A percentile compares a stretch with the other conserved stretches of the same genome.
phyloP scores from a whole-genome alignment of 2,797 vertebrate genomes.

The Lacerta viridis region DNA sequence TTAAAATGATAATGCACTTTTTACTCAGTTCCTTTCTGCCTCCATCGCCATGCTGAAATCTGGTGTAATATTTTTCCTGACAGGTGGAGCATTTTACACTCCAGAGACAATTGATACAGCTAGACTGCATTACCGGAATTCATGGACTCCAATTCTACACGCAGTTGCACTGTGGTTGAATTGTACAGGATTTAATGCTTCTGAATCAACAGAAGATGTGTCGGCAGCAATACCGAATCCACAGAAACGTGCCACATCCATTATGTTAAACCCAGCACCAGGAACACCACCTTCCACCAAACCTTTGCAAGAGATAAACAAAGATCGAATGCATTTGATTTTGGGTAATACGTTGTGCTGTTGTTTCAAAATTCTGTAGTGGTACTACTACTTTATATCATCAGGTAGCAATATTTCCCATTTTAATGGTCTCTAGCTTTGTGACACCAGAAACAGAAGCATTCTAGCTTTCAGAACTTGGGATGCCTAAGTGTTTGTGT shows the following conservation, averaged over 20 bases:
- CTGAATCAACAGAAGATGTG: slow-evolving; percentile 82
- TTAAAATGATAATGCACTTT: neutral
- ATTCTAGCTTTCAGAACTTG: neutral
- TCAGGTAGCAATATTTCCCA: slow-evolving; percentile 7
- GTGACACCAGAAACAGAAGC: slow-evolving; percentile 10
- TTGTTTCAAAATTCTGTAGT: neutral
- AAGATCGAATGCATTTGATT: slow-evolving; percentile 96
- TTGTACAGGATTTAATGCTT: slow-evolving; percentile 89
- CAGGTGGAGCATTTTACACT: slow-evolving; percentile 98
- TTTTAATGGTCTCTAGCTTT: neutral
- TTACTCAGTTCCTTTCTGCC: neutral
- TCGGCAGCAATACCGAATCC: slow-evolving; percentile 70
- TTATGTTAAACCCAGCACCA: slow-evolving; percentile 80
- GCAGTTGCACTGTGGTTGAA: slow-evolving; percentile 95
- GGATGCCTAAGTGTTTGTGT: neutral
- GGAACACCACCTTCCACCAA: slow-evolving; percentile 80
- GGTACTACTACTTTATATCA: neutral
- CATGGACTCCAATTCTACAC: slow-evolving; percentile 96
- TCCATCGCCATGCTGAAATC: neutral
- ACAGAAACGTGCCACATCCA: slow-evolving; percentile 78
- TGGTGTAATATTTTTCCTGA: slow-evolving; percentile 58
- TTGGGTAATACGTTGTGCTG: slow-evolving; percentile 84
- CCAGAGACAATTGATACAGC: slow-evolving; percentile 99
- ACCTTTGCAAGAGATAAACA: slow-evolving; percentile 88
- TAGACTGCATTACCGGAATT: slow-evolving; percentile 94